These are phyloP conservation scores for Beris morrisii DNA, from an alignment of 2,888 invertebrate genomes.

Conservation along the genomic window DNA sequence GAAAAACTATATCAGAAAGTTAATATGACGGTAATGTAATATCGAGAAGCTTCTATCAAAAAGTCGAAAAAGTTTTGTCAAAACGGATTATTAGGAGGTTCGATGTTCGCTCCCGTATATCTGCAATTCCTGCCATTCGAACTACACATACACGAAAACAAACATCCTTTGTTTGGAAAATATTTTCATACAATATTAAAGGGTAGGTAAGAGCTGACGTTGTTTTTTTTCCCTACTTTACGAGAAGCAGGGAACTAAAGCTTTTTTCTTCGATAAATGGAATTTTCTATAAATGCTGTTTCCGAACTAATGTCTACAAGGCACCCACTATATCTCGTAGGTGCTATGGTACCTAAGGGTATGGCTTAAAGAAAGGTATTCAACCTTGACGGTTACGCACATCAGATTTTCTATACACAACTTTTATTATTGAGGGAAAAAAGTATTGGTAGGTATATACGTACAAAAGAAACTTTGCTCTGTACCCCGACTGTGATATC, in stretches of 20 bases:
- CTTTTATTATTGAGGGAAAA: constrained; percentile 16
- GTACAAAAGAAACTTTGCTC: constrained; percentile 11
- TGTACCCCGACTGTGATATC: constrained; percentile 27
- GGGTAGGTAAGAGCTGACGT: not conserved
- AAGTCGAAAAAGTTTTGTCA: constrained; percentile 27
- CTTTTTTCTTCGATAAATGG: no score
- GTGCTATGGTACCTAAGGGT: no score
- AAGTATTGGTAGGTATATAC: no score
- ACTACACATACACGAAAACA: constrained; percentile 6
- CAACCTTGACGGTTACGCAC: constrained; percentile 27
- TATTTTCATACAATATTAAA: constrained; percentile 26
- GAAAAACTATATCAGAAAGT: constrained; percentile 9
- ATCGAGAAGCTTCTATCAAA: constrained; percentile 30
- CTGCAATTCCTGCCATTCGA: not conserved
- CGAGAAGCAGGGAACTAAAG: not conserved
- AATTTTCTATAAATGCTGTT: no score
- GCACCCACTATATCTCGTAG: no score
- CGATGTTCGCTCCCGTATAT: constrained; percentile 19
- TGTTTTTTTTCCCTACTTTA: not conserved
- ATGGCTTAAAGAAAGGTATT: constrained; percentile 4
- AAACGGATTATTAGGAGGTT: constrained; percentile 30
- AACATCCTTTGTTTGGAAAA: constrained; percentile 28
- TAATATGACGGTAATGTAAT: constrained; percentile 30
- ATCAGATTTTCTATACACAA: constrained; percentile 18
- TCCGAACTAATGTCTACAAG: no score